Percentiles rank a stretch among this genome's conserved stretches.
These are phyloP conservation scores for Takifugu flavidus DNA, from an alignment of 2,113 vertebrate genomes.

Conservation along the genomic window DNA sequence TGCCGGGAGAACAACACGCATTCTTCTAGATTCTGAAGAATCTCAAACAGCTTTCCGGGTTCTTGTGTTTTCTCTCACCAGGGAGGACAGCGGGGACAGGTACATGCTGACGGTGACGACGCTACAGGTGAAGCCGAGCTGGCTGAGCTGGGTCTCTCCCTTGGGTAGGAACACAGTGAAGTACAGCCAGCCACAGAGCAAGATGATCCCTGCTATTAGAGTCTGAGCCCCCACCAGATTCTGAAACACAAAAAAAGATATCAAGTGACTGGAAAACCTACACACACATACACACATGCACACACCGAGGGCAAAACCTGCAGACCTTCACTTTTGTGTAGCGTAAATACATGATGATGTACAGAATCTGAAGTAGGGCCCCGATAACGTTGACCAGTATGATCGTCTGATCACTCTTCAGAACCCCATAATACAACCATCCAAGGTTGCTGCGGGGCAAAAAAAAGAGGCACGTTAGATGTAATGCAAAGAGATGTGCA, in stretches of 20 bases:
- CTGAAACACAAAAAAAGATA: conserved; percentile 58
- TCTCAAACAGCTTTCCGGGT: no score
- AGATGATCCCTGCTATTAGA: conserved; percentile 57
- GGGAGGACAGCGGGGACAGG: conserved; percentile 84
- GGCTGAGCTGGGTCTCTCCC: conserved; percentile 55
- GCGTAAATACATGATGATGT: conserved; percentile 79
- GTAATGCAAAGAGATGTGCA: background rate
- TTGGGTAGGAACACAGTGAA: conserved; percentile 73
- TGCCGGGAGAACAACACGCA: no score
- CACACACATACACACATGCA: background rate
- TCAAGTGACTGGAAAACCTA: background rate
- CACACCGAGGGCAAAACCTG: background rate
- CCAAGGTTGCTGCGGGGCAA: conserved; percentile 82
- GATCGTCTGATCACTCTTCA: conserved; percentile 82
- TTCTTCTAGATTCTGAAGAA: no score
- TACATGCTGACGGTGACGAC: conserved; percentile 92
- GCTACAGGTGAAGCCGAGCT: conserved; percentile 88
- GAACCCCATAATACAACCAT: conserved; percentile 88
- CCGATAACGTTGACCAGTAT: conserved; percentile 82
- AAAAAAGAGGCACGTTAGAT: conserved; percentile 12
- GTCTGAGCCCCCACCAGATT: conserved; percentile 61
- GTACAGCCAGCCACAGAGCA: conserved; percentile 77
- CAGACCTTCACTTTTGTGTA: conserved; percentile 84
- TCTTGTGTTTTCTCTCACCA: conserved; percentile 69
- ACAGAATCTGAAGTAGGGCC: conserved; percentile 81